A percentile compares a stretch with the other conserved stretches of the same genome.
These are phyloP conservation scores for Pyrocephalus nanus DNA, from an alignment of 2,797 vertebrate genomes.

Conservation along the genomic window DNA sequence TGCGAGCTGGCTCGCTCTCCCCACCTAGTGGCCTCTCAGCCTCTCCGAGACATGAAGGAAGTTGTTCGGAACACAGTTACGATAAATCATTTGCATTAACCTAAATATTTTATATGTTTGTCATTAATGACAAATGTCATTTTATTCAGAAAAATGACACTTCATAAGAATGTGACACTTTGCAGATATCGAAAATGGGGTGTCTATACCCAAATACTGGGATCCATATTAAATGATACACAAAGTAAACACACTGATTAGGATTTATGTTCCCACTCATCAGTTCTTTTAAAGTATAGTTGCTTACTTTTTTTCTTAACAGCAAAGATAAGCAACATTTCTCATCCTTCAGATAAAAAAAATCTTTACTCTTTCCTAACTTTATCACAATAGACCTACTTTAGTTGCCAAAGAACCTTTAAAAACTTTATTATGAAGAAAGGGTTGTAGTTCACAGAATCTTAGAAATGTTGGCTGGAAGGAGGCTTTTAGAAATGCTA, in stretches of 20 bases:
- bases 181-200: background rate
- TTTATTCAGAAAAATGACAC: background rate
- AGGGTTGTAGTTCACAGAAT: background rate
- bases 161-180: background rate
- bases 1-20: constrained; percentile 48
- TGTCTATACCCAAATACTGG: background rate
- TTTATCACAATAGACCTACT: background rate
- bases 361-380: background rate
- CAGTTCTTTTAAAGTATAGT: background rate
- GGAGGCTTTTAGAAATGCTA: background rate
- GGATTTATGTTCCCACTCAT: background rate
- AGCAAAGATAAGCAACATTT: background rate
- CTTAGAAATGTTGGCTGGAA: background rate
- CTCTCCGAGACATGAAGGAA: background rate
- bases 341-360: background rate
- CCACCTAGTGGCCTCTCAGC: constrained; percentile 69
- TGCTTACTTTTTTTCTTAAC: background rate
- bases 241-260: background rate
- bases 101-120: fast-evolving
- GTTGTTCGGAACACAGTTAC: background rate
- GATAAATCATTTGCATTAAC: background rate
- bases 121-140: background rate
- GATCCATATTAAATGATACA: background rate
- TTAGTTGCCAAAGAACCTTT: background rate
- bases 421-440: background rate